Conservation (phyloP, 2,888 invertebrate genomes). For the Oxytorus armatus region DNA sequence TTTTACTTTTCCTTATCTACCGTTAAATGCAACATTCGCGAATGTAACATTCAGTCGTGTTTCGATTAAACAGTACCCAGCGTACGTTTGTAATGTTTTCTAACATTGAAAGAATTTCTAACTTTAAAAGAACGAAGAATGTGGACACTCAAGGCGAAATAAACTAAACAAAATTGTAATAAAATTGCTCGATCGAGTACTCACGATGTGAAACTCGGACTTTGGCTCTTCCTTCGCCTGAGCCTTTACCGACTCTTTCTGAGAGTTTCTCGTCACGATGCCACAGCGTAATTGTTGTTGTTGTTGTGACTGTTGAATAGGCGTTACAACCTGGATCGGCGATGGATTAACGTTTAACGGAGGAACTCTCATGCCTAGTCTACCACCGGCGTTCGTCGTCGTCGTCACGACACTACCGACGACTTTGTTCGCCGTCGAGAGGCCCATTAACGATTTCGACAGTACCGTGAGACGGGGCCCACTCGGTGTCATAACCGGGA, state of each 20-base stretch:
- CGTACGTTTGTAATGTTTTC: too few relatives aligned
- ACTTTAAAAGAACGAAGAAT: not conserved
- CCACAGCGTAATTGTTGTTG: slow-evolving; percentile 74
- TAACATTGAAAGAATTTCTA: slow-evolving; percentile 17
- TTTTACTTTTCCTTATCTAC: too few relatives aligned
- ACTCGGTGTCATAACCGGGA: slow-evolving; percentile 85
- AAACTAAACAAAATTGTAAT: not conserved
- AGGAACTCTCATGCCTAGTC: slow-evolving; percentile 83
- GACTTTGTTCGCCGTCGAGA: slow-evolving; percentile 81
- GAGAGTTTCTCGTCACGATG: slow-evolving; percentile 76
- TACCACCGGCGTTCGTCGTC: slow-evolving; percentile 75
- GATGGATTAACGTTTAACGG: slow-evolving; percentile 81
- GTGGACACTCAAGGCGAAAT: not conserved
- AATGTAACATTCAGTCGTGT: too few relatives aligned
- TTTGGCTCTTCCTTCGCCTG: slow-evolving; percentile 78
- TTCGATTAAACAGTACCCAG: too few relatives aligned
- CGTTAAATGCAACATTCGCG: too few relatives aligned
- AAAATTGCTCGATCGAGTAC: slow-evolving; percentile 43
- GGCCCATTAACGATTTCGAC: slow-evolving; percentile 85
- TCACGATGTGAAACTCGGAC: slow-evolving; percentile 81
- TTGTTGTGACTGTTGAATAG: slow-evolving; percentile 71
- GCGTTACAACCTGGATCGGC: slow-evolving; percentile 73
- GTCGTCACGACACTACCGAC: slow-evolving; percentile 79
- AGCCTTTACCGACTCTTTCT: slow-evolving; percentile 75
- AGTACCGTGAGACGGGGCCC: slow-evolving; percentile 87